Evolutionary conservation across 2,797 vertebrate genomes (phyloP).

Genomic region (Gallirallus australis): DNA sequence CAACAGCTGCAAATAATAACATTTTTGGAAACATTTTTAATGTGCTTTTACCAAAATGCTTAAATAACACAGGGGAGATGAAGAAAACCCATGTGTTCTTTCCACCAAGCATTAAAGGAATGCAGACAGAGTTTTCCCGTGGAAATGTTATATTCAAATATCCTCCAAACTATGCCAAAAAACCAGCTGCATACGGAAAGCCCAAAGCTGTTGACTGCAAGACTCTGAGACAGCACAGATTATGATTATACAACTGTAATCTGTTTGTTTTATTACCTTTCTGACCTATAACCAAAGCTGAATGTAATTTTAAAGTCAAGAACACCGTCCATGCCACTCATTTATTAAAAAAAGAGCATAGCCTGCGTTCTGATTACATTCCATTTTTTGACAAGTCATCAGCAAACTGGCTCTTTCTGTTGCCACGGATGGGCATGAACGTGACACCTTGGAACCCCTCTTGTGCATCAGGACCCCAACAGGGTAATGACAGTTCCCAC

Average conservation of each 20-base stretch:
- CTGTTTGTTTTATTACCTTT: background rate
- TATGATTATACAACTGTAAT: background rate
- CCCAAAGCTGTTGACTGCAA: background rate
- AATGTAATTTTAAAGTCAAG: background rate
- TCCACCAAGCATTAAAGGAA: background rate
- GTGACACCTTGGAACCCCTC: background rate
- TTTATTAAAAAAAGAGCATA: background rate
- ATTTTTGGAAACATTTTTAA: conserved; percentile 12
- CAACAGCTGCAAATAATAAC: conserved; percentile 13
- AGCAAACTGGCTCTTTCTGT: background rate
- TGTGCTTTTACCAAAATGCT: conserved; percentile 1
- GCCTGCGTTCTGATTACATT: background rate
- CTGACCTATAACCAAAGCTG: background rate
- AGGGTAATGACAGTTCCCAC: background rate
- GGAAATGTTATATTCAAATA: background rate
- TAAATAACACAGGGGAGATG: background rate
- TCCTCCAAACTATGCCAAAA: background rate
- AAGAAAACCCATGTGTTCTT: background rate
- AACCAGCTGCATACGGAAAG: background rate
- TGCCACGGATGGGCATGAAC: background rate
- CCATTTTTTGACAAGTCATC: background rate
- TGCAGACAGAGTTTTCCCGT: background rate
- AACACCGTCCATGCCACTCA: background rate
- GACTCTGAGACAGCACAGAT: background rate
- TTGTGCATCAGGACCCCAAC: background rate